Base-by-base conservation (phyloP, 2,797 vertebrate genomes). In the Sparus aurata region DNA sequence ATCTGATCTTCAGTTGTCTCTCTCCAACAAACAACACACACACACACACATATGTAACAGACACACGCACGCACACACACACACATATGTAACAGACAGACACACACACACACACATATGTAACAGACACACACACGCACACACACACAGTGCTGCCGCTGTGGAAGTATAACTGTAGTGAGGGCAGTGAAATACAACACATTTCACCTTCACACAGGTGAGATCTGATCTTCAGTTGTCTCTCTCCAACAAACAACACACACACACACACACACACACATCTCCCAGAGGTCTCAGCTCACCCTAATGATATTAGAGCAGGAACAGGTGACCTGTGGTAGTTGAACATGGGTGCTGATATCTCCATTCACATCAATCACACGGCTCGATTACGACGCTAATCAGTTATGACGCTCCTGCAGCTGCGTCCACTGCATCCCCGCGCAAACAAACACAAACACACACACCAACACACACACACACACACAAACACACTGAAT, bases 261-360 rank as follows among this genome's bases (percentile, higher is more conserved):
- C 3, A 25, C 25, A 25, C 25, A 50, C 46, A 71, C 73, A 25
- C 50, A 54, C 2, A 16, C 49, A 63, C 38, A 66, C 45, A 0
- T 25, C 25, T 83, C 78, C 80, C 85, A 60, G 64, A 52, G 67
- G 69, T 12, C 68, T 4, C n/a, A 1, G 3, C 52, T 64, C 50
- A 55, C 47, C 46, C 64, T 92, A 93, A 93, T 92, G 78, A 55
- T 76, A 80, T 91, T 84, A 88, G 62, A 77, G 46, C 54, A 45
- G 79, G 70, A 86, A 74, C 90, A 89, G 81, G 80, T 82, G 83
- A 92, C 89, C 91, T 83, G 73, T 86, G 80, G 27, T 85, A 9
- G 71, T 59, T 59, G 55, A 88, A 93, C 90, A 92, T 27, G 78
- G 73, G 23, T 52, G 69, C 73, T 76, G 76, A 90, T 87, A 83